Base-by-base conservation (phyloP, 1,140 invertebrate genomes). In the Microplitis mediator region DNA sequence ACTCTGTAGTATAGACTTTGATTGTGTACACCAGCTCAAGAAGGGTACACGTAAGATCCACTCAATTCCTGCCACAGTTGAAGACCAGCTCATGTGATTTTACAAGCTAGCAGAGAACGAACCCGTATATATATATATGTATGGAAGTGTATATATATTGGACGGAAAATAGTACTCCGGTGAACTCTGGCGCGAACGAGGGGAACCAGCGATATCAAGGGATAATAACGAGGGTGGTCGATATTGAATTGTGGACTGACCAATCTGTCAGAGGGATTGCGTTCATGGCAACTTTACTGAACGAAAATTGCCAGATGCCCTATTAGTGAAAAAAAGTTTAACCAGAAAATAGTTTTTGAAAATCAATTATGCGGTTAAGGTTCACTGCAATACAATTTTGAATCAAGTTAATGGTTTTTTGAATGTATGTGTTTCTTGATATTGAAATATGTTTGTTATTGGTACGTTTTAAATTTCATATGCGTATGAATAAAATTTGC, bases 231-330 rank as follows among this genome's bases (percentile, higher is more conserved):
- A 77, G 77, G 79, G 76, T 77, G 61, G 77, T 75, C 51, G 76
- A 80, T 80, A 83, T 84, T 83, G 80, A 83, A 83, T 82, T 81
- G 82, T 76, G 76, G 77, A 80, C 79, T 80, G 79, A 79, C 79
- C 79, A 78, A 83, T 81, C 78, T 80, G 75, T 79, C 79, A 76
- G 74, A 69, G 66, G 69, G 74, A 36, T 73, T 73, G 39, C 34
- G 39, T 45, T 70, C 35, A 61, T 72, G 50, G 16, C 52, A 68
- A 36, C 58, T 61, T 5, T 0, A 16, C 52, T 54, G 13, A n/a
- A 60, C 50, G 39, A 69, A 61, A 71, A 71, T 71, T 63, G 58
- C 3, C 69, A 71, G 45, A 71, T 71, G 60, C 45, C 31, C 14
- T 11, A 13, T 4, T 52, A 54, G 63, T 60, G 2, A 45, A 52